Evolutionary conservation across 1,140 invertebrate genomes (phyloP).

Genomic region (Andrena cerasifolii): DNA sequence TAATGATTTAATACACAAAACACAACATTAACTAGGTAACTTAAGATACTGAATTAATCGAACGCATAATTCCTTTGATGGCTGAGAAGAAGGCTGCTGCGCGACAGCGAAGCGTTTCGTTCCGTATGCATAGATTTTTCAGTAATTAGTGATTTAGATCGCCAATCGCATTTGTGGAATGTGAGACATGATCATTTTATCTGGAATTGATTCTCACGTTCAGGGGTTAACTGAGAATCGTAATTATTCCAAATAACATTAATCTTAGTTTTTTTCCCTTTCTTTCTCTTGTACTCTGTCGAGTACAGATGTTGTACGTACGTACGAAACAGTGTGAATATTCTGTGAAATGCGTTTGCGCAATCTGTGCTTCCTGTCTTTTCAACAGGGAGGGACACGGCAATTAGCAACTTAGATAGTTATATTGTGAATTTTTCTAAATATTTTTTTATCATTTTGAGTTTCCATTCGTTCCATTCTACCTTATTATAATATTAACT

Average conservation of each 20-base stretch:
- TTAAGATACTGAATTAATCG: conserved; percentile 79
- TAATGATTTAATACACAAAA: conserved; percentile 82
- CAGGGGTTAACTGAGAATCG: conserved; percentile 40
- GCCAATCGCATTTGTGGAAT: conserved; percentile 58
- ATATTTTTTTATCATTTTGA: conserved; percentile 56
- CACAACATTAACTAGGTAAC: conserved; percentile 80
- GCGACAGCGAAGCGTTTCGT: conserved; percentile 69
- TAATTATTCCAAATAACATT: conserved; percentile 46
- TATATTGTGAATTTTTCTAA: conserved; percentile 51
- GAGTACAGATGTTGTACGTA: conserved; percentile 65
- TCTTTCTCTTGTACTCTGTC: conserved; percentile 24
- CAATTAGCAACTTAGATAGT: conserved; percentile 58
- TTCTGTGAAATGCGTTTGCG: conserved; percentile 63
- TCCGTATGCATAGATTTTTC: conserved; percentile 64
- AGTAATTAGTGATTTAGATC: conserved; percentile 62
- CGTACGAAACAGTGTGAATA: conserved; percentile 66
- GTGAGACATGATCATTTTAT: conserved; percentile 58
- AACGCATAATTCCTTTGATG: conserved; percentile 76
- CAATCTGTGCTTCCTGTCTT: conserved; percentile 65
- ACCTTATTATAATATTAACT: conserved; percentile 33
- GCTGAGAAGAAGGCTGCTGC: conserved; percentile 74
- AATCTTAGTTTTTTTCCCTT: conserved; percentile 52
- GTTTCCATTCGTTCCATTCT: conserved; percentile 45
- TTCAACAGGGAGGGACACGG: conserved; percentile 44
- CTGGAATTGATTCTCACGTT: conserved; percentile 60